Evolutionary conservation across 2,888 invertebrate species (phyloP).

Genomic region (Clostera curtula): DNA sequence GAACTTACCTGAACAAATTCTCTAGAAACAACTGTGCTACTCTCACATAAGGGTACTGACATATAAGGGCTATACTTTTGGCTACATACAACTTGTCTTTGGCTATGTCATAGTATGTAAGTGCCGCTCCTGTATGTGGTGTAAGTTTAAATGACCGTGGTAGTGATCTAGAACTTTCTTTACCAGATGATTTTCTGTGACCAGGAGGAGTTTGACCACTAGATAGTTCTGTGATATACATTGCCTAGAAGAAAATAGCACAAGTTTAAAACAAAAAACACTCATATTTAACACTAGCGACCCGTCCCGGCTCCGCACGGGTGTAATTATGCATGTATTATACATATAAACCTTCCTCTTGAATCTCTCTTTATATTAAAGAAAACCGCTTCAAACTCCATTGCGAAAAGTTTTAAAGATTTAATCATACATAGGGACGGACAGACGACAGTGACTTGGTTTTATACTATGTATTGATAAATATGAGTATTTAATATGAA

Average conservation of each 20-base stretch:
- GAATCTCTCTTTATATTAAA: too few relatives aligned
- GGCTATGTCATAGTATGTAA: constrained; percentile 92
- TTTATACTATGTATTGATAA: too few relatives aligned
- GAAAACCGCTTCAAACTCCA: too few relatives aligned
- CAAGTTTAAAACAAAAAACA: constrained; percentile 1
- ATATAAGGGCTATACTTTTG: constrained; percentile 94
- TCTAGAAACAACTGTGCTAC: constrained; percentile 90
- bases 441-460: too few relatives aligned
- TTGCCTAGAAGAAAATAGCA: constrained; percentile 74
- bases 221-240: constrained; percentile 92
- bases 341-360: too few relatives aligned
- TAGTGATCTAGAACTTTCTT: constrained; percentile 87
- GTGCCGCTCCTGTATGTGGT: constrained; percentile 83
- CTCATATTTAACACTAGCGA: too few relatives aligned
- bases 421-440: too few relatives aligned
- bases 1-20: constrained; percentile 86
- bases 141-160: constrained; percentile 92
- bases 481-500: too few relatives aligned
- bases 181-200: constrained; percentile 71
- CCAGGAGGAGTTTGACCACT: constrained; percentile 83
- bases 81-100: constrained; percentile 97
- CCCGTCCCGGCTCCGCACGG: too few relatives aligned
- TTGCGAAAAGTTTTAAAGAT: too few relatives aligned
- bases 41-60: constrained; percentile 92
- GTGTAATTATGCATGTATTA: too few relatives aligned